These are phyloP conservation scores for Eupelmus urozonus DNA, from an alignment of 2,888 invertebrate genomes.

Conservation along the genomic window DNA sequence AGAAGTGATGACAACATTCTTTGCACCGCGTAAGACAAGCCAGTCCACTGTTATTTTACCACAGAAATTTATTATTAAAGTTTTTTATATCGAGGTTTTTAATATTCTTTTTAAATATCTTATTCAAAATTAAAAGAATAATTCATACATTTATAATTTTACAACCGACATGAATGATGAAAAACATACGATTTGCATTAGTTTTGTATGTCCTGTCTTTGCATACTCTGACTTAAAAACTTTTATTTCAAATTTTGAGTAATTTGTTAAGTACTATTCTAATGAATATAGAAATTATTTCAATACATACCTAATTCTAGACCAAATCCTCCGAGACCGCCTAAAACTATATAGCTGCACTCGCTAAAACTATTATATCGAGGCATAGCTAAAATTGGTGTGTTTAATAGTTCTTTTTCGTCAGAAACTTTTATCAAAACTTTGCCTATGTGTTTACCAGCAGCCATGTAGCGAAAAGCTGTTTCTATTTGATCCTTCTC, in stretches of 20 bases:
- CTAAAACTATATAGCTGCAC: constrained; percentile 82
- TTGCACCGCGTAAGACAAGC: constrained; percentile 90
- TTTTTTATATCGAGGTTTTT: too few species aligned
- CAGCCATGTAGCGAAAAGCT: constrained; percentile 84
- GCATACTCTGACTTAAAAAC: too few species aligned
- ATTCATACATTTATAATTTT: neutral
- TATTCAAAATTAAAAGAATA: neutral
- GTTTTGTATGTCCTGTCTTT: too few species aligned
- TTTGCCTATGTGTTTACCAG: constrained; percentile 91
- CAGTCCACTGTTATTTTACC: constrained; percentile 83
- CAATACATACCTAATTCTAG: constrained; percentile 80
- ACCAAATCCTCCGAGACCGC: constrained; percentile 95
- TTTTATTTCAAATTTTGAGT: neutral
- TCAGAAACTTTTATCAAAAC: constrained; percentile 69
- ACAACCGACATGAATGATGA: too few species aligned
- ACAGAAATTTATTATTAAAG: too few species aligned
- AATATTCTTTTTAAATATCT: neutral
- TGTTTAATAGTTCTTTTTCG: constrained; percentile 62
- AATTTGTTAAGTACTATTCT: too few species aligned
- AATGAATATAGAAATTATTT: constrained; percentile 74
- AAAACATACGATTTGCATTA: too few species aligned
- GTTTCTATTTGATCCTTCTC: constrained; percentile 83
- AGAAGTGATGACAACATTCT: constrained; percentile 88
- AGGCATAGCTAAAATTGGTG: constrained; percentile 76
- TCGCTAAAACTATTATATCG: constrained; percentile 78